phyloP scores from a whole-genome alignment of 2,888 invertebrate genomes.

The Bugula neritina region DNA sequence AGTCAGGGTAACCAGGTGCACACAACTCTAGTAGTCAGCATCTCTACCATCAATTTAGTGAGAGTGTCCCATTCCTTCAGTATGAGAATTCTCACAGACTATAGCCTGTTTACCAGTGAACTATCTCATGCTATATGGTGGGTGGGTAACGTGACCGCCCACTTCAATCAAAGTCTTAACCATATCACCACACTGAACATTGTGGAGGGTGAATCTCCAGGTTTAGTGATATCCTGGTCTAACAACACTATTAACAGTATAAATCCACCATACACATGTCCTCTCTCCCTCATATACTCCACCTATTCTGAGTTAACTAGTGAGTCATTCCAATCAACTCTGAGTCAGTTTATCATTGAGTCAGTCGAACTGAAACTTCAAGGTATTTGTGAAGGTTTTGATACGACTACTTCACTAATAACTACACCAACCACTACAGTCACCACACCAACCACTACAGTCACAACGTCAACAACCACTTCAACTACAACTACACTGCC shows the following conservation, averaged over 20 bases:
- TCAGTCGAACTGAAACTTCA: not conserved
- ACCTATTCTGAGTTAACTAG: not conserved
- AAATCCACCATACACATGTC: constrained; percentile 8
- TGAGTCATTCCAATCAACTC: not conserved
- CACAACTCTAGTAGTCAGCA: not conserved
- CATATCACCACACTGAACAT: not conserved
- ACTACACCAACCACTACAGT: not conserved
- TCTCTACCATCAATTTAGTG: not conserved
- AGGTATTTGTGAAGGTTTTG: not conserved
- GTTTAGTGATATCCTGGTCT: not conserved
- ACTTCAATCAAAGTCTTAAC: not conserved
- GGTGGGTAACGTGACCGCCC: not conserved
- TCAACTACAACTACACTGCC: not conserved
- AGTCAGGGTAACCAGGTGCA: not conserved
- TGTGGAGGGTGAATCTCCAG: not conserved
- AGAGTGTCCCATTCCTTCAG: not conserved
- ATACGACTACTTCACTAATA: not conserved
- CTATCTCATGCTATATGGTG: not conserved
- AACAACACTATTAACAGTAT: constrained; percentile 16
- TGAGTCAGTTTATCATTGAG: not conserved
- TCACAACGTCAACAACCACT: not conserved
- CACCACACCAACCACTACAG: not conserved
- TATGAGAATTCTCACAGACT: not conserved
- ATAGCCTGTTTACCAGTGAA: not conserved
- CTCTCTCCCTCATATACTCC: not conserved